Evolutionary conservation across 2,888 invertebrate species (phyloP).

Genomic region (Ypsolopha sequella): DNA sequence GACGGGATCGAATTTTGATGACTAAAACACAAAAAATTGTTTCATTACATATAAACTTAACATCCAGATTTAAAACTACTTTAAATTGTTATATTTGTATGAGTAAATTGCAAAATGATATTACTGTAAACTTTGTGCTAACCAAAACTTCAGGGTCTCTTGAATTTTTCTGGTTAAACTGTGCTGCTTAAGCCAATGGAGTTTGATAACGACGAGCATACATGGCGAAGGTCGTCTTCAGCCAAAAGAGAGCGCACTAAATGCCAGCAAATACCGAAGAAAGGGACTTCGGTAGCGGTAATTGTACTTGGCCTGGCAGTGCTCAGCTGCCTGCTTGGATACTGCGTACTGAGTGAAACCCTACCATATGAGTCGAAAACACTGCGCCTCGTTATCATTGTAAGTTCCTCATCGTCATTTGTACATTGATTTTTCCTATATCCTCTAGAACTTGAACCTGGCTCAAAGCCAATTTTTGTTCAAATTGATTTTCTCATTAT

Average conservation of each 20-base stretch:
- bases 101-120: too few species aligned
- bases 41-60: too few species aligned
- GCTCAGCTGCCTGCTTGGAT: conserved; percentile 58
- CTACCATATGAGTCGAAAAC: conserved; percentile 60
- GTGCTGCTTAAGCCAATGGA: conserved; percentile 27
- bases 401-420: conserved; percentile 26
- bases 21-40: too few species aligned
- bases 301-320: conserved; percentile 55
- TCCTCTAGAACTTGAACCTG: too few species aligned
- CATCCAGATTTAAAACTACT: too few species aligned
- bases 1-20: too few species aligned
- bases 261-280: conserved; percentile 44
- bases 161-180: too few species aligned
- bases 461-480: too few species aligned
- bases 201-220: conserved; percentile 53
- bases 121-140: too few species aligned
- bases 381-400: conserved; percentile 48
- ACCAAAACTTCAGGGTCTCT: too few species aligned
- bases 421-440: neutral
- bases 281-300: conserved; percentile 48
- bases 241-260: conserved; percentile 27
- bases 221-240: conserved; percentile 44
- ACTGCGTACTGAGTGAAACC: conserved; percentile 58
- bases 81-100: too few species aligned
- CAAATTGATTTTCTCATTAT: too few species aligned